A percentile compares a stretch with the other conserved stretches of the same genome.
Evolutionary conservation across 2,888 invertebrate genomes (phyloP).

Genomic region (Meliscaeva auricollis): DNA sequence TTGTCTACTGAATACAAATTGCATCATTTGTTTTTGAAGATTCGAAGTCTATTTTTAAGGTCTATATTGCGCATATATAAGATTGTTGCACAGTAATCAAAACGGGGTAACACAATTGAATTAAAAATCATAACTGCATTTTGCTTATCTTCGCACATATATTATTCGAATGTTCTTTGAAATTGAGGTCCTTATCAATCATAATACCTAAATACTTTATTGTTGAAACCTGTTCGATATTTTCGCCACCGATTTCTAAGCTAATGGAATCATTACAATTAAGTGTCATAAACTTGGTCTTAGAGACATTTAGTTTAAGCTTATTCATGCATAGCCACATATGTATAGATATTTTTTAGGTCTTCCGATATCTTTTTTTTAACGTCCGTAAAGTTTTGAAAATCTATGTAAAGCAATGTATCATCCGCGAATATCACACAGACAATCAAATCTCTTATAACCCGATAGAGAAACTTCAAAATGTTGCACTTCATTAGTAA

Average conservation of each 20-base stretch:
- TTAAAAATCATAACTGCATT: slow-evolving; percentile 18
- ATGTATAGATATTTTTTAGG: slow-evolving; percentile 4
- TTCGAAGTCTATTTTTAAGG: too few relatives aligned
- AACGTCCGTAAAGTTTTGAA: background rate
- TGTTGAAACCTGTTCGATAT: slow-evolving; percentile 3
- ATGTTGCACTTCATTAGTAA: background rate
- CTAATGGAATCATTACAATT: slow-evolving; percentile 4
- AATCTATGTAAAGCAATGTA: background rate
- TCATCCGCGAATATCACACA: background rate
- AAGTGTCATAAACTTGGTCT: slow-evolving; percentile 9
- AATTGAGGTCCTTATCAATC: slow-evolving; percentile 6
- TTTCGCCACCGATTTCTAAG: background rate
- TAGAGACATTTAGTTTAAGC: slow-evolving; percentile 13
- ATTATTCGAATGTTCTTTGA: background rate
- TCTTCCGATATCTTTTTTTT: background rate
- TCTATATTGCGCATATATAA: slow-evolving; percentile 11
- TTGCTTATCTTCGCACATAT: background rate
- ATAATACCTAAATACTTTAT: slow-evolving; percentile 13
- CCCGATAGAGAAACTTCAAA: background rate
- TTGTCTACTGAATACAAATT: too few relatives aligned
- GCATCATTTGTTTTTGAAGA: too few relatives aligned
- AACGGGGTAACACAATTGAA: slow-evolving; percentile 29
- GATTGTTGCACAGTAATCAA: slow-evolving; percentile 34
- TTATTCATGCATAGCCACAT: slow-evolving; percentile 27
- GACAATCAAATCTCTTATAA: background rate